Evolutionary conservation across 2,888 invertebrate species (phyloP), one percentile per base, ranked within the genome.

Genomic region (Lasius fuliginosus): DNA sequence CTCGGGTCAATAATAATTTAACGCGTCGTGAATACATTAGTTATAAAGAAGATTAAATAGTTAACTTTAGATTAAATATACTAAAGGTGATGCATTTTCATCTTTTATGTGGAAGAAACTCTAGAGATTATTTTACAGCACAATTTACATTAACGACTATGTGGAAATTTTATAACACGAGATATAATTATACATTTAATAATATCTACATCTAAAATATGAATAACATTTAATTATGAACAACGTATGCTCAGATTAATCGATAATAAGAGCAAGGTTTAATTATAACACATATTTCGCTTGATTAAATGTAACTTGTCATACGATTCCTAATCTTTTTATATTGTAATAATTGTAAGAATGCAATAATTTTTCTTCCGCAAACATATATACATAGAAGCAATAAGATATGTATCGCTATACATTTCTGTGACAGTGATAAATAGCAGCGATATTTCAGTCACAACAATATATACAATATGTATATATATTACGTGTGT

Each of bases 21-120:
- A 53, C n/a, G 33, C 33, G 46, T 33, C 46, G 33, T 49, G 65
- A 76, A 77, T 68, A 68, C 9, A n/a, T 42, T 15, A 23, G 5
- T 46, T 46, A 18, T 18, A 36, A 62, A 33, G n/a, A 71, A 71
- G 58, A 71, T 69, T 58, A 69, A 79, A 79, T 60, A 46, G 4
- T 71, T 60, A 73, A 49, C 0, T 30, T 27, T n/a, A 53, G n/a
- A 53, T 53, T n/a, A n/a, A 53, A 53, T n/a, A 53, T n/a, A n/a
- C 2, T 49, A 53, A 53, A 53, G 8, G 15, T 3, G 9, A 36
- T 36, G 60, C 27, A 53, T 53, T 49, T 30, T 58, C 11, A 69
- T 71, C 36, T 6, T 15, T 18, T 36, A 9, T 30, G n/a, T 23
- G 5, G 3, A 30, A n/a, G 8, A 53, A n/a, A 18, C 11, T 6